phyloP scores from a whole-genome alignment of 2,113 vertebrate species.

The Pristiophorus japonicus region DNA sequence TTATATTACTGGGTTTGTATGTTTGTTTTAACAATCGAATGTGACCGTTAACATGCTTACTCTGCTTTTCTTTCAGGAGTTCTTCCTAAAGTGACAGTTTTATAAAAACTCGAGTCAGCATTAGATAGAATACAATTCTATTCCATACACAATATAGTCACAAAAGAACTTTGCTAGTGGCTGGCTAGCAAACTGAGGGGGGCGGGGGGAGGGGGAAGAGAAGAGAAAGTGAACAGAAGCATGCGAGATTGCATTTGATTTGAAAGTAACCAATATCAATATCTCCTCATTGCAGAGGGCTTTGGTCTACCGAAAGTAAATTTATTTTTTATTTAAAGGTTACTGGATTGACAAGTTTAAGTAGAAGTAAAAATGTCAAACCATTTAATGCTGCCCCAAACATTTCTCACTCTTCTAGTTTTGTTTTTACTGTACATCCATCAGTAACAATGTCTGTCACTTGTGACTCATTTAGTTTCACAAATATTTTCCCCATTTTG shows the following conservation, averaged over 20 bases:
- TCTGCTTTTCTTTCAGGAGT: not conserved
- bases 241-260: not conserved
- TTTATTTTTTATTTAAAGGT: not conserved
- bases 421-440: not conserved
- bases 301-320: not conserved
- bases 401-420: constrained; percentile 7
- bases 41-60: not conserved
- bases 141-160: not conserved
- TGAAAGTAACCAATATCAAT: not conserved
- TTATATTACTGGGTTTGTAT: not conserved
- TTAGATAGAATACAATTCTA: not conserved
- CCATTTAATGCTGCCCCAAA: not conserved
- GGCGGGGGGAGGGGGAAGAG: not conserved
- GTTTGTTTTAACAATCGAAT: not conserved
- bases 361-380: not conserved
- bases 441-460: not conserved
- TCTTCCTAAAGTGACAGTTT: not conserved
- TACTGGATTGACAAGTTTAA: not conserved
- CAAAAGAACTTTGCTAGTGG: not conserved
- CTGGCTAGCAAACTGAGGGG: not conserved
- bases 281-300: not conserved
- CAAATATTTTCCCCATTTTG: constrained; percentile 11
- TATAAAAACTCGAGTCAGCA: not conserved
- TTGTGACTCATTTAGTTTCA: constrained; percentile 21
- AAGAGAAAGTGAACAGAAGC: not conserved